Evolutionary conservation across 92 coral and sea anemone genomes (phyloP), one percentile per base, ranked within the genome.

Genomic region (Paragorgia papillata): DNA sequence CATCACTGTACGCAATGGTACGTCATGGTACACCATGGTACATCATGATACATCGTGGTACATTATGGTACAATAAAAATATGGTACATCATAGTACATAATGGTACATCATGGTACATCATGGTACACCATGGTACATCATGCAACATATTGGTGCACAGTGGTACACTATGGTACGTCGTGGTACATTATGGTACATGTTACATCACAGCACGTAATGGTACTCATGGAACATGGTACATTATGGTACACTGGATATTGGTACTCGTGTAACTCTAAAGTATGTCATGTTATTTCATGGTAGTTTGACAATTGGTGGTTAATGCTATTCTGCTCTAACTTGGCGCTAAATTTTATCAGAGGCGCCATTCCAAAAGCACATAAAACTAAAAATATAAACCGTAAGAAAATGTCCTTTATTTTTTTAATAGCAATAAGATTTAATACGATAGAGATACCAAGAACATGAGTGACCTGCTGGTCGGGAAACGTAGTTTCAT

Each of bases 241-340:
- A 51, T 51, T 7, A 22, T 51, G 58, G 58, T 51, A 51, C 58
- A 51, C n/a, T n/a, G n/a, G n/a, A n/a, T n/a, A n/a, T n/a, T n/a
- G n/a, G n/a, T n/a, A n/a, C n/a, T 51, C 21, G 17, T 51, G 58
- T 5, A 4, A 37, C 43, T 37, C 5, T 37, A 5, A 5, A 37
- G 43, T 4, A 37, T 4, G 43, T 37, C 43, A 37, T 37, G 43
- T 12, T n/a, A n/a, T n/a, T n/a, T n/a, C n/a, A n/a, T n/a, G n/a
- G n/a, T n/a, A n/a, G n/a, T n/a, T n/a, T n/a, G n/a, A n/a, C n/a
- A n/a, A n/a, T n/a, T n/a, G n/a, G n/a, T n/a, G n/a, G n/a, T n/a
- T n/a, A n/a, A n/a, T n/a, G n/a, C n/a, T n/a, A n/a, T n/a, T n/a
- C n/a, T n/a, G n/a, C n/a, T n/a, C n/a, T n/a, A n/a, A n/a, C n/a